phyloP scores from a whole-genome alignment of 2,797 vertebrate species.

The Lithobates sylvaticus region DNA sequence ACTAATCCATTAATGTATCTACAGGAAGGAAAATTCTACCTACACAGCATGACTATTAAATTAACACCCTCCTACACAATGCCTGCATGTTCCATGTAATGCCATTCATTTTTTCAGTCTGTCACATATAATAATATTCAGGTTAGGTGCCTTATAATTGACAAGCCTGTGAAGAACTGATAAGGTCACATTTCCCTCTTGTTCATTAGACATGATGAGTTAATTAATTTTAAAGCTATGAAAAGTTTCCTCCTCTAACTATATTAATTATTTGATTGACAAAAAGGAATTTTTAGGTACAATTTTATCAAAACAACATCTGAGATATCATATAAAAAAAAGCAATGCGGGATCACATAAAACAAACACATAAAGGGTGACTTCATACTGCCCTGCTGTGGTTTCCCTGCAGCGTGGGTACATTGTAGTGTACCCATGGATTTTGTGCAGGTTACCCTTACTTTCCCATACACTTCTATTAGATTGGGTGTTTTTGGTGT shows the following conservation, averaged over 20 bases:
- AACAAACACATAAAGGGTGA: no score
- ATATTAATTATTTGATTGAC: conserved; percentile 15
- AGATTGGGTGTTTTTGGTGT: no score
- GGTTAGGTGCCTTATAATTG: conserved; percentile 45
- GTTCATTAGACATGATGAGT: conserved; percentile 57
- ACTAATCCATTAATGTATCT: conserved; percentile 48
- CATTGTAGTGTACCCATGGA: no score
- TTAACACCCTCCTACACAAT: conserved; percentile 48
- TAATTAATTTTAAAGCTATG: conserved; percentile 47
- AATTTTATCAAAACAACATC: no score
- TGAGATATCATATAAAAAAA: no score
- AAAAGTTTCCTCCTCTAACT: conserved; percentile 17
- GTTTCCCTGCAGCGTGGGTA: no score
- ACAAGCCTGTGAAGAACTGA: conserved; percentile 46
- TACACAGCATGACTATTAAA: conserved; percentile 49
- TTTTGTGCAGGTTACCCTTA: no score
- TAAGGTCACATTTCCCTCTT: conserved; percentile 60
- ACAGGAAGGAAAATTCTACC: conserved; percentile 37
- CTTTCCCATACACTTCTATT: no score
- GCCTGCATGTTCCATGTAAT: conserved; percentile 45
- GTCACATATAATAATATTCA: conserved; percentile 50
- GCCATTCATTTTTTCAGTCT: conserved; percentile 53
- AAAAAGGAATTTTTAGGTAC: no score
- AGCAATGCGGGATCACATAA: no score
- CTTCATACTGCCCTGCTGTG: no score